A percentile compares a stretch with the other conserved stretches of the same genome.
Evolutionary conservation across 2,113 vertebrate species (phyloP).

Genomic region (Reinhardtius hippoglossoides): DNA sequence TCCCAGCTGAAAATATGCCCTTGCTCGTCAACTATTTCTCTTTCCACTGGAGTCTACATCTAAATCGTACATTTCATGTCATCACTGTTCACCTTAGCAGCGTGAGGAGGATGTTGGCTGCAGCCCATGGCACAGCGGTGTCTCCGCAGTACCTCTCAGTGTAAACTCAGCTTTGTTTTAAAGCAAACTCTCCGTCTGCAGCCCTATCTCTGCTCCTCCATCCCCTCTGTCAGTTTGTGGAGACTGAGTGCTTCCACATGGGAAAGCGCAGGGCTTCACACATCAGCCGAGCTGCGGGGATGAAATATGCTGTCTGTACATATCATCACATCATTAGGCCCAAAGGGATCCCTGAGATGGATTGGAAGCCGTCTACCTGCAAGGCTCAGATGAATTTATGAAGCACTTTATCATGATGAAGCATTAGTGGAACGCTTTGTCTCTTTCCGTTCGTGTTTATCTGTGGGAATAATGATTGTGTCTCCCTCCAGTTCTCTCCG

Average conservation of each 20-base stretch:
- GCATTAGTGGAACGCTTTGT: conserved; percentile 69
- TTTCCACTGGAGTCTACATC: neutral
- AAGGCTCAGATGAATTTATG: conserved; percentile 71
- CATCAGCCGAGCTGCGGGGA: conserved; percentile 58
- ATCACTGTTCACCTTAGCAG: conserved; percentile 21
- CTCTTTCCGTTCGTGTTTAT: conserved; percentile 72
- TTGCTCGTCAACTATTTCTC: conserved; percentile 9
- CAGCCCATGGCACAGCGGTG: neutral
- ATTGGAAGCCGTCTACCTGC: conserved; percentile 75
- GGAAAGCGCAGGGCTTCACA: conserved; percentile 65
- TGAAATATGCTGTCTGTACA: conserved; percentile 75
- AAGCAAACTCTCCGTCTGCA: conserved; percentile 41
- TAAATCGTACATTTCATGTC: conserved; percentile 5
- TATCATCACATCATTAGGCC: conserved; percentile 80
- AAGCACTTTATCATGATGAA: conserved; percentile 74
- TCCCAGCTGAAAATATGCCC: neutral
- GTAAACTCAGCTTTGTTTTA: conserved; percentile 47
- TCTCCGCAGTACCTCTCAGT: conserved; percentile 13
- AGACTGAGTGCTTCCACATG: conserved; percentile 79
- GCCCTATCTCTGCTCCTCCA: conserved; percentile 18
- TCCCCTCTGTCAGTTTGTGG: conserved; percentile 44
- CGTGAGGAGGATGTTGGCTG: conserved; percentile 22
- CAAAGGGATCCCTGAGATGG: conserved; percentile 69
- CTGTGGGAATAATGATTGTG: conserved; percentile 53
- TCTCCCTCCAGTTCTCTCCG: conserved; percentile 21